Percentiles rank a stretch among this genome's conserved stretches.
These are phyloP conservation scores for Calephelis perditalis DNA, from an alignment of 2,888 invertebrate species.

Conservation along the genomic window DNA sequence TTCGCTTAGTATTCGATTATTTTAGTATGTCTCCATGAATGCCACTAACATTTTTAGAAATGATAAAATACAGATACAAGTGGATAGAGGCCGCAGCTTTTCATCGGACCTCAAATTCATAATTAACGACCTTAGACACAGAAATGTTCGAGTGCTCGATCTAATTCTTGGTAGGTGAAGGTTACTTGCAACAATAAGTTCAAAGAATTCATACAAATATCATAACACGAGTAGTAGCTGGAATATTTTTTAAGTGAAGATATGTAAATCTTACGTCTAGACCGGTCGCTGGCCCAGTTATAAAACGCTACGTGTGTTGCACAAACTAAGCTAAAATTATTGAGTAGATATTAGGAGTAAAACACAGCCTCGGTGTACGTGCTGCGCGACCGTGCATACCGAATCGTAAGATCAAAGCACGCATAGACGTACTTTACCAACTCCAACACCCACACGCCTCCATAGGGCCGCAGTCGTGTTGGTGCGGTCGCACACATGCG, in stretches of 20 bases:
- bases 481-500: constrained; percentile 56
- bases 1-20: too few relatives aligned
- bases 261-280: constrained; percentile 28
- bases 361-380: constrained; percentile 68
- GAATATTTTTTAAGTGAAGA: constrained; percentile 19
- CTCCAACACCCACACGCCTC: constrained; percentile 63
- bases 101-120: constrained; percentile 29
- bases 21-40: too few relatives aligned
- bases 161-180: constrained; percentile 34
- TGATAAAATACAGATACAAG: too few relatives aligned
- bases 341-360: constrained; percentile 71
- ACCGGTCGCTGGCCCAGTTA: constrained; percentile 32
- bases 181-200: constrained; percentile 21
- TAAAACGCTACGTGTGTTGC: constrained; percentile 59
- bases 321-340: constrained; percentile 74
- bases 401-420: constrained; percentile 78
- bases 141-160: constrained; percentile 33
- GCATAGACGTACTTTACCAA: constrained; percentile 71
- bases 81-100: constrained; percentile 16
- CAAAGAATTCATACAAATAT: constrained; percentile 26
- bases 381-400: constrained; percentile 74
- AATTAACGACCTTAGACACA: constrained; percentile 31
- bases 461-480: constrained; percentile 38
- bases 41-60: too few relatives aligned
- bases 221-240: too few relatives aligned